These are phyloP conservation scores for Hypotaenidia philippensis DNA, from an alignment of 2,797 vertebrate species.

Conservation along the genomic window DNA sequence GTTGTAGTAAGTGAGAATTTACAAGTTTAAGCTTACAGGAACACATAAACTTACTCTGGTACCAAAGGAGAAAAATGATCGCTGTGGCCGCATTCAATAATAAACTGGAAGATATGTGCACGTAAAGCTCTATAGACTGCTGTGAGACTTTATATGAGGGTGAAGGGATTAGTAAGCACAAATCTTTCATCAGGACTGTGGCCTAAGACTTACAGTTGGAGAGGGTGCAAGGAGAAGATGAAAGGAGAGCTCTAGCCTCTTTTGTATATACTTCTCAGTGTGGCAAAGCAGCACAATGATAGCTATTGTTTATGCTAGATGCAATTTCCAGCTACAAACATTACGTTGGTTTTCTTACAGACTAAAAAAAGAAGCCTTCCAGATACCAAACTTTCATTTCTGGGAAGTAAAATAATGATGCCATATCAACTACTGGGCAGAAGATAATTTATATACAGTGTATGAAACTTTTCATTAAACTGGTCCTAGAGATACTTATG, in stretches of 20 bases:
- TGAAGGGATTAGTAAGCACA: neutral
- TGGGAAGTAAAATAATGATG: conserved; percentile 3
- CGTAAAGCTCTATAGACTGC: neutral
- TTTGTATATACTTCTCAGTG: neutral
- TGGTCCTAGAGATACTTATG: neutral
- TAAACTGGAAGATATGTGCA: neutral
- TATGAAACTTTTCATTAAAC: conserved; percentile 31
- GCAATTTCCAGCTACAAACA: conserved; percentile 24
- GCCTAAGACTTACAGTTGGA: neutral
- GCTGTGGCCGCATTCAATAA: neutral
- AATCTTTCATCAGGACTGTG: neutral
- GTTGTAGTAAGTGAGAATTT: neutral
- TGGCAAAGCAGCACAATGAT: neutral
- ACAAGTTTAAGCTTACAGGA: neutral
- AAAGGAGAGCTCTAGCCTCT: neutral
- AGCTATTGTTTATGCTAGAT: neutral
- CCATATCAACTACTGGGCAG: neutral
- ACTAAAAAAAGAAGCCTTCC: neutral
- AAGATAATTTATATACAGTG: conserved; percentile 20
- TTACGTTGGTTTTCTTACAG: neutral
- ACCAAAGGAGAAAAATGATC: neutral
- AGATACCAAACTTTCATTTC: neutral
- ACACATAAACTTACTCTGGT: neutral
- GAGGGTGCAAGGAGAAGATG: neutral
- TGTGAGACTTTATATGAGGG: neutral